Base-by-base conservation (phyloP, 2,888 invertebrate genomes). In the Frankliniella fusca region DNA sequence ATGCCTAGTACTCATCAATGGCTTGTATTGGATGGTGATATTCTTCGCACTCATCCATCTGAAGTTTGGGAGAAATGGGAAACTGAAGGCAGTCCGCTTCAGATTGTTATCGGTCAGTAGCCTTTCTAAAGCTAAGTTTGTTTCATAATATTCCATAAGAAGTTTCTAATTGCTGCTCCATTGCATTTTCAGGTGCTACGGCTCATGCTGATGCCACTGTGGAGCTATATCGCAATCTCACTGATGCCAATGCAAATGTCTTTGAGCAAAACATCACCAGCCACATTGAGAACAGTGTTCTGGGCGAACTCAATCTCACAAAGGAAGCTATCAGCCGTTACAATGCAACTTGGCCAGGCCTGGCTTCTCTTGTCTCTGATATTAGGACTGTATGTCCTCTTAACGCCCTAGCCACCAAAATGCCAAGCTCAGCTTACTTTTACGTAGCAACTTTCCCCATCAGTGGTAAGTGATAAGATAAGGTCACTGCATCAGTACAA, bases 351-450 rank as follows among this genome's bases (percentile, higher is more conserved):
- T 92, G 90, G 83, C 89, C 90, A 83, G 94, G 94, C 49, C 88
- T 95, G 80, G 92, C 92, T 23, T 89, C 93, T 81, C 91, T 95
- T 90, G 93, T 95, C 48, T 93, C 95, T 0, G 93, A 95, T 85
- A 92, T 95, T 48, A 92, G 95, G 82, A 94, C 93, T 2, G 90
- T 94, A 80, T 96, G 96, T 86, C 96, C 96, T 1, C 88, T 96
- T 82, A 89, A 93, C 80, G 91, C 91, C 18, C 90, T 94, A 81
- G 92, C 93, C 18, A 90, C 91, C 10, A 81, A 83, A 65, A 83
- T 85, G n/a, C 84, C 84, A 9, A 70, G 82, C 49, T 82, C 85
- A 20, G 84, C 83, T 28, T 86, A 87, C 82, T 85, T 88, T 61
- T 88, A 90, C 27, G 87, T 89, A 28, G 89, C 89, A 48, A 90